Evolutionary conservation across 1,140 invertebrate genomes (phyloP), one percentile per base, ranked within the genome.

Genomic region (Antheraea pernyi): DNA sequence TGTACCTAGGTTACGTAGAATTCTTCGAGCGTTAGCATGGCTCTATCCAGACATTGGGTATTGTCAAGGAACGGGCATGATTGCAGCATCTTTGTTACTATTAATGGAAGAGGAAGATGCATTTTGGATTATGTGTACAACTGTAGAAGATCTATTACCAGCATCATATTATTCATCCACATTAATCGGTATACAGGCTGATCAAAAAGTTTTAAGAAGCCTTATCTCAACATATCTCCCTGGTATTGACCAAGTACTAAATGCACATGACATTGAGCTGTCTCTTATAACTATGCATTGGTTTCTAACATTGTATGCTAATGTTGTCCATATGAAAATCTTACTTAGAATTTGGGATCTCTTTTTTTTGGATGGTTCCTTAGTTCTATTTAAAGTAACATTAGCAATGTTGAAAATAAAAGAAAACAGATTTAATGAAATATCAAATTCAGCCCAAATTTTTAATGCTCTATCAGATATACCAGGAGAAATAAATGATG

Each of bases 81-180:
- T 99, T 87, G 98, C 97, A 59, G 98, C 98, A n/a, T 98, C 97
- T 61, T 93, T 99, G 30, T 92, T 99, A 69, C 93, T 99, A 0
- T 95, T 99, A 65, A 95, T 99, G 93, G 98, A 99, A 93, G 99
- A 99, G 94, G 99, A 99, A 93, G 98, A 99, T 93, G 96, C 98
- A 64, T 99, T 99, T 94, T 99, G 99, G 99, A 97, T 99, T 92
- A 98, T 99, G 97, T 97, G 97, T 79, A 97, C 98, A 13, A 98
- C 99, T 81, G 98, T 99, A 10, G 99, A 99, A 95, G 98, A 99
- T 93, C 93, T 99, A 18, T 93, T 99, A 69, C 99, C 99, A 67
- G 97, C 98, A 67, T 99, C 98, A 7, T 99, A 99, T 93, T 99
- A 99, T 92, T 98, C 98, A 62, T 97, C 97, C 70, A 98, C 98